Conservation (phyloP, 2,113 vertebrate genomes). For the Scopus umbretta region DNA sequence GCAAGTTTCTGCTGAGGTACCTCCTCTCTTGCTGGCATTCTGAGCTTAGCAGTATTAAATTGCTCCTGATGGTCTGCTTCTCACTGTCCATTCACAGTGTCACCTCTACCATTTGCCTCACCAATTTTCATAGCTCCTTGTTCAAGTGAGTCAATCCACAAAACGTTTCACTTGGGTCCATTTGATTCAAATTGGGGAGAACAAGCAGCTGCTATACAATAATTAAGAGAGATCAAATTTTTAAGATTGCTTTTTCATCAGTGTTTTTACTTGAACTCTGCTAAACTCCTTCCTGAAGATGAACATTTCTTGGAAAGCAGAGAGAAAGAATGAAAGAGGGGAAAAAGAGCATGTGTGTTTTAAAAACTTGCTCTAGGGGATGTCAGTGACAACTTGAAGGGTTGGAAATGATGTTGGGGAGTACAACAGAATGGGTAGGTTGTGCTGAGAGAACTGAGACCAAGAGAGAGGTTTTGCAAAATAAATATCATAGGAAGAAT, state of each 20-base stretch:
- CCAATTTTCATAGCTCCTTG: background rate
- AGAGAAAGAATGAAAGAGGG: background rate
- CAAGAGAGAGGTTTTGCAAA: background rate
- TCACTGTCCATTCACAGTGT: background rate
- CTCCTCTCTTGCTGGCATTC: background rate
- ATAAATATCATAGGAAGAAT: background rate
- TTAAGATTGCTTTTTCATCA: background rate
- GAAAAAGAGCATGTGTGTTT: background rate
- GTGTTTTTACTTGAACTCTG: background rate
- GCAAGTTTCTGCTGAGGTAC: background rate
- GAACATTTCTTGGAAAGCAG: background rate
- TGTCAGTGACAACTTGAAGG: background rate
- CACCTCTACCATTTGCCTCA: background rate
- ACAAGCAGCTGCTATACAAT: background rate
- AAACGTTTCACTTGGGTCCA: background rate
- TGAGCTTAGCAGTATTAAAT: background rate
- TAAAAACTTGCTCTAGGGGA: background rate
- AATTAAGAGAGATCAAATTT: background rate
- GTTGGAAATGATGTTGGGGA: background rate
- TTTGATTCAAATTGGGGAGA: background rate
- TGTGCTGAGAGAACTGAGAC: background rate
- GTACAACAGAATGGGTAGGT: background rate
- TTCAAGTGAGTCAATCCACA: background rate
- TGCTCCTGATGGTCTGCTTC: background rate
- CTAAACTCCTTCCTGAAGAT: background rate